Conservation (phyloP, 2,797 vertebrate species). For the Mormyrops boulengeri region DNA sequence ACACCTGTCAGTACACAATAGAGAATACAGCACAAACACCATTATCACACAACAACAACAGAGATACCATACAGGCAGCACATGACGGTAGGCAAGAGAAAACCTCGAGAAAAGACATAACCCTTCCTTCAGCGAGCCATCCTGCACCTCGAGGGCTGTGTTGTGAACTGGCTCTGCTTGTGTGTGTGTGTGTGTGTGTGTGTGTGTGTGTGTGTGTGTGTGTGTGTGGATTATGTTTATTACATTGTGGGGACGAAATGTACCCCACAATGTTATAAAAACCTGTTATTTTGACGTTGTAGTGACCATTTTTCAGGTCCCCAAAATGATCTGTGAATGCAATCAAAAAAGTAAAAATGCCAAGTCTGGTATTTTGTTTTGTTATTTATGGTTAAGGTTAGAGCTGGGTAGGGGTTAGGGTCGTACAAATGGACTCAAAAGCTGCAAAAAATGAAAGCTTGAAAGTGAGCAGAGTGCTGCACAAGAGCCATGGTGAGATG, state of each 20-base stretch:
- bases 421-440: not conserved
- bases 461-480: not conserved
- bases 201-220: not conserved
- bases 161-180: not conserved
- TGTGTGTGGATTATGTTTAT: not conserved
- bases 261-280: not conserved
- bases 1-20: not conserved
- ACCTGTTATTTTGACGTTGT: not conserved
- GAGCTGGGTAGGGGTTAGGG: not conserved
- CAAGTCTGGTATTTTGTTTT: not conserved
- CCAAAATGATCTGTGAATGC: not conserved
- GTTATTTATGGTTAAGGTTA: not conserved
- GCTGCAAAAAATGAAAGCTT: not conserved
- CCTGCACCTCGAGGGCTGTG: not conserved
- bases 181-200: too few species aligned
- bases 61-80: not conserved
- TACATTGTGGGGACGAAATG: not conserved
- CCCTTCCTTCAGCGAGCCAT: not conserved
- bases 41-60: not conserved
- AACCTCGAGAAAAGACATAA: not conserved
- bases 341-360: not conserved
- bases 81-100: not conserved
- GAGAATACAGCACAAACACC: not conserved
- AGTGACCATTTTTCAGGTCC: not conserved
- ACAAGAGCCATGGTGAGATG: not conserved